phyloP scores from a whole-genome alignment of 2,888 invertebrate species.

The Nineta flava region DNA sequence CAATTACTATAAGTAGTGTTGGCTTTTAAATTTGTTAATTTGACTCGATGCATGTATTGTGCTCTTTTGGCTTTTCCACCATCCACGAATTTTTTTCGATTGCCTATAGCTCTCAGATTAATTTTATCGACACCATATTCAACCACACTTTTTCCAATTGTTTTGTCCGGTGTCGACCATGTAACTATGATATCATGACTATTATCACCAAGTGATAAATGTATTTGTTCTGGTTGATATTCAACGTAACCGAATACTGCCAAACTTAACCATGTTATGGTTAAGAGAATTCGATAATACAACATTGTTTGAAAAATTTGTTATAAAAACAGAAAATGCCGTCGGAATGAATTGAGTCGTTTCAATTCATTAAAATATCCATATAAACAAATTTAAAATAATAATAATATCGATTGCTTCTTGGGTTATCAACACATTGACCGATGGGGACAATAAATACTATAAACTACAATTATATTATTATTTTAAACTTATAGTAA shows the following conservation, averaged over 20 bases:
- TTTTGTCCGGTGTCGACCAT: constrained; percentile 63
- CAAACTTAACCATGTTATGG: too few relatives aligned
- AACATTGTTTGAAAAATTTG: too few relatives aligned
- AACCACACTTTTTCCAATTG: constrained; percentile 43
- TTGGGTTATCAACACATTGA: too few relatives aligned
- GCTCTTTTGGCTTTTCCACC: constrained; percentile 39
- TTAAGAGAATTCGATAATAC: too few relatives aligned
- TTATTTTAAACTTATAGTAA: too few relatives aligned
- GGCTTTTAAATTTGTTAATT: constrained; percentile 35
- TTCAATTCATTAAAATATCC: too few relatives aligned
- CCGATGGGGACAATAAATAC: too few relatives aligned
- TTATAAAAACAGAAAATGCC: too few relatives aligned
- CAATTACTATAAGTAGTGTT: constrained; percentile 36
- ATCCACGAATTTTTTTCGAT: constrained; percentile 42
- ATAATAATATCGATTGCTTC: too few relatives aligned
- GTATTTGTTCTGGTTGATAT: constrained; percentile 52
- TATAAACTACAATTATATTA: too few relatives aligned
- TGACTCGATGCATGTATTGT: constrained; percentile 58
- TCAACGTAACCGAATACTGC: constrained; percentile 14
- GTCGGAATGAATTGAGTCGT: too few relatives aligned
- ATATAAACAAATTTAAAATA: too few relatives aligned
- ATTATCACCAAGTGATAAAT: constrained; percentile 47
- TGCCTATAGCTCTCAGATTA: constrained; percentile 32
- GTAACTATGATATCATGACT: constrained; percentile 58
- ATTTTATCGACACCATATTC: constrained; percentile 51